Base-by-base conservation (phyloP, 1,140 invertebrate genomes). In the Diachasmimorpha longicaudata region DNA sequence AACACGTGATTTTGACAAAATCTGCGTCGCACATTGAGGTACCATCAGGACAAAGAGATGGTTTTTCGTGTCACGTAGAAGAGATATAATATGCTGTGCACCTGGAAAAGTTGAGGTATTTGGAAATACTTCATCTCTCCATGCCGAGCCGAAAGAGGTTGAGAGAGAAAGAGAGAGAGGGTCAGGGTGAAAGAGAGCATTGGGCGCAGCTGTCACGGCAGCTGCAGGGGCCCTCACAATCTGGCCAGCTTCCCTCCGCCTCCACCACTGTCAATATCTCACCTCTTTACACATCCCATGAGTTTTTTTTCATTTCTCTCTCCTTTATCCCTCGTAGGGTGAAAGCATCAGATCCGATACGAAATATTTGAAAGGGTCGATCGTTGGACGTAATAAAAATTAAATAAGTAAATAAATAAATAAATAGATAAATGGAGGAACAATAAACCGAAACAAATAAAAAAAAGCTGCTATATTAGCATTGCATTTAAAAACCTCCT, bases 201-300 rank as follows among this genome's bases (percentile, higher is more conserved):
- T 80, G 83, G 81, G 81, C 82, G 85, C 85, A 86, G 85, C 85
- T 87, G 85, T 84, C 82, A 81, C 81, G 84, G 83, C 85, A 87
- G 85, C 85, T 87, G 85, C 84, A 82, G 76, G 79, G 75, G 76
- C 77, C 71, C 78, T 72, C 75, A 80, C 78, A 79, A 79, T 83
- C 81, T 79, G 79, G 77, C 73, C 77, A 74, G 77, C 78, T 83
- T 80, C 79, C 66, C 74, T 77, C 58, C 73, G 72, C 72, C 74
- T 69, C 31, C 44, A 31, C 72, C 68, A 68, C 69, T 72, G 52
- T 69, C 74, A 63, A 25, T 71, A 70, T 69, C 44, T 70, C 25
- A 44, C 23, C 37, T 48, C 70, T 46, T 46, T 75, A 69, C 55
- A 23, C 67, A 55, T 75, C 39, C 69, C 44, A 19, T 52, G 44